A percentile compares a stretch with the other conserved stretches of the same genome.
phyloP scores from a whole-genome alignment of 2,888 invertebrate species.

The Caenorhabditis sinica region DNA sequence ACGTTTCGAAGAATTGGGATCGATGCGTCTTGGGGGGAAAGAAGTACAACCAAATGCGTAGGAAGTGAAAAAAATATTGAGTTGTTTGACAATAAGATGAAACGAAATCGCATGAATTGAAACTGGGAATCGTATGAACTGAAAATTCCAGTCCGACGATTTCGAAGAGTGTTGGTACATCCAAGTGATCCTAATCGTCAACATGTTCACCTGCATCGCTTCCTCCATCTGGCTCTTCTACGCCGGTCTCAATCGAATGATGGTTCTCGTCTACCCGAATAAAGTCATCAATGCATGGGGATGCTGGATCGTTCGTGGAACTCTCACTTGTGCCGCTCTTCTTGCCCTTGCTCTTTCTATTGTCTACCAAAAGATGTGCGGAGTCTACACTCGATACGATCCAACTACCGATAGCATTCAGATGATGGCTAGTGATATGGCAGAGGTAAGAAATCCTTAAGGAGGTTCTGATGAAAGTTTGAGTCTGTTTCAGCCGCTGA shows the following conservation, averaged over 20 bases:
- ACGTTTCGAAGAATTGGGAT: conserved; percentile 14
- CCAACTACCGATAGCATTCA: conserved; percentile 36
- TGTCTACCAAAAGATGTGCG: conserved; percentile 52
- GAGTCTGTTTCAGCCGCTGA: conserved; percentile 27
- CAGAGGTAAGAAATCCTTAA: conserved; percentile 29
- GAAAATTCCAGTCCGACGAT: conserved; percentile 27
- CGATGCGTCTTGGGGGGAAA: background rate
- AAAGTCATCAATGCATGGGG: conserved; percentile 30
- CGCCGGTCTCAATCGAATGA: conserved; percentile 61
- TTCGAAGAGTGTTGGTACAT: conserved; percentile 52
- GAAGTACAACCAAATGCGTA: background rate
- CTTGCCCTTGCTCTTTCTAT: conserved; percentile 40
- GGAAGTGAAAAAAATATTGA: background rate
- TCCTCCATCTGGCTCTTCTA: conserved; percentile 62
- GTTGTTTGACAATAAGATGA: too few species aligned
- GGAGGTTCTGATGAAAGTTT: too few species aligned
- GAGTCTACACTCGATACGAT: conserved; percentile 54
- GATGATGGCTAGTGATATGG: conserved; percentile 40
- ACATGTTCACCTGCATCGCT: conserved; percentile 64
- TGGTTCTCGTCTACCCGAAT: conserved; percentile 50
- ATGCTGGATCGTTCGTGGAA: conserved; percentile 54
- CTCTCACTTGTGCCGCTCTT: conserved; percentile 19
- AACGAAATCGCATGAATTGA: too few species aligned
- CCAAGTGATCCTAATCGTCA: conserved; percentile 33
- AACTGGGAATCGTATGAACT: too few species aligned